Base-by-base conservation (phyloP, 2,113 vertebrate genomes). In the Bos javanicus region DNA sequence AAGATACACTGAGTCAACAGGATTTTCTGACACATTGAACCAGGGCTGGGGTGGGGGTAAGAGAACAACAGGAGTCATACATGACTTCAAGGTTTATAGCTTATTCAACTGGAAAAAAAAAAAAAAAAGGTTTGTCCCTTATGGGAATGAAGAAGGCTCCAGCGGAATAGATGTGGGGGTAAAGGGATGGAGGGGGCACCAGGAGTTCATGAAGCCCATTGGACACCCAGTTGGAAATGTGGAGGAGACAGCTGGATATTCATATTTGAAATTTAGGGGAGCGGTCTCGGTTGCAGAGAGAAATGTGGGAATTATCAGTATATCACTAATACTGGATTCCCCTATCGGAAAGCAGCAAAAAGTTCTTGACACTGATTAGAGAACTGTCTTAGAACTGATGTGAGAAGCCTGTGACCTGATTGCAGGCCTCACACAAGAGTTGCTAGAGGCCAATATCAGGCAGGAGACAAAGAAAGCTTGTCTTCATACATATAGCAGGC, bases 11-110 rank as follows among this genome's bases (percentile, higher is more conserved):
- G 8, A 81, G 17, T 50, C 59, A 28, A 36, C 6, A 12, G 48
- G 10, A 76, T 95, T 92, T 94, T 43, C 84, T 76, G n/a, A 90
- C 52, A 90, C 86, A 48, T 0, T 62, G 39, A 76, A 84, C 5
- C 23, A 26, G 23, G 6, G 14, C 0, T 2, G 43, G 10, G 0
- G 14, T 1, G 12, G 28, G 52, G 33, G 12, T 83, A 54, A 23
- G 33, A 90, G 39, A 78, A 52, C 6, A 57, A 64, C 46, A 46
- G 33, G 57, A 88, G n/a, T 19, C 46, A 60, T 46, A 43, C 0
- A 9, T 25, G 54, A 89, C 16, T 36, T 94, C 15, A 33, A 90
- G 62, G 33, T 64, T 54, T 80, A 23, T n/a, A 81, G 11, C 9
- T 39, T 64, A 25, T 62, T 83, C 36, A 85, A 64, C 39, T 76